Evolutionary conservation across 2,113 vertebrate species (phyloP).

Genomic region (Pycnonotus jocosus): DNA sequence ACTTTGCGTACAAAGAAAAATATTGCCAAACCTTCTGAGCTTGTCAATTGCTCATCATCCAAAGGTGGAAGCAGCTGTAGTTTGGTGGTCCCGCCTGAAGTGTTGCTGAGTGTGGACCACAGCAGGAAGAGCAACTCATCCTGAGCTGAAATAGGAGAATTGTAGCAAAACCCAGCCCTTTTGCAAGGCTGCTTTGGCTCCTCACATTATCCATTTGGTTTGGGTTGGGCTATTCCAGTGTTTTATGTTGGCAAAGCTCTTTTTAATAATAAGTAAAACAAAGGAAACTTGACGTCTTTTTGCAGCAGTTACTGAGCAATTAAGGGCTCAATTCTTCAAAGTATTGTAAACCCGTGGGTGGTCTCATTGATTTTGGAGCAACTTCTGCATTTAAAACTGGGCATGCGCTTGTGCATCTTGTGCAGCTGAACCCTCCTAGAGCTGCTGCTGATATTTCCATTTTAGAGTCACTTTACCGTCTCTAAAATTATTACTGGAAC

Average conservation of each 20-base stretch:
- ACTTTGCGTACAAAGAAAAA: background rate
- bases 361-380: constrained; percentile 16
- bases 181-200: background rate
- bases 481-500: constrained; percentile 44
- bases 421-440: background rate
- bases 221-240: background rate
- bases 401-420: background rate
- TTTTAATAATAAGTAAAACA: background rate
- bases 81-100: background rate
- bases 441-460: constrained; percentile 37
- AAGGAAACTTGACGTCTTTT: background rate
- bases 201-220: background rate
- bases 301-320: constrained; percentile 3
- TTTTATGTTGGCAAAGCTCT: background rate
- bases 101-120: background rate
- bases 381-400: background rate
- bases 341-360: constrained; percentile 28
- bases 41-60: background rate
- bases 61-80: background rate
- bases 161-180: background rate
- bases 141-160: background rate
- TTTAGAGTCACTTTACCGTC: constrained; percentile 17
- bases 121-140: background rate
- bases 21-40: background rate
- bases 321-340: constrained; percentile 7